A percentile compares a stretch with the other conserved stretches of the same genome.
These are phyloP conservation scores for Rhinatrema bivittatum DNA, from an alignment of 2,797 vertebrate species.

Conservation along the genomic window DNA sequence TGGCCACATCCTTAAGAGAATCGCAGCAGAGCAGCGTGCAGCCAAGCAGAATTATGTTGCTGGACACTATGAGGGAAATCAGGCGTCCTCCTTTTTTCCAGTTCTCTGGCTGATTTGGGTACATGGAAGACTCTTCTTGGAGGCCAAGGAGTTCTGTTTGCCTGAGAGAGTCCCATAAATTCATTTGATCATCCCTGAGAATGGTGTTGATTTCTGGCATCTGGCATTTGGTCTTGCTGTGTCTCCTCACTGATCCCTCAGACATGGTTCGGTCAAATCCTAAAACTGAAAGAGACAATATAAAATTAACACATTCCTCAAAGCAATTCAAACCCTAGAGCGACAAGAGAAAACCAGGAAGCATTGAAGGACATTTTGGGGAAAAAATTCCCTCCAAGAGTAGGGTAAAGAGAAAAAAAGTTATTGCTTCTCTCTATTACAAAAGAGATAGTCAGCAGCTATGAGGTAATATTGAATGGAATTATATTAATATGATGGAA, in stretches of 20 bases:
- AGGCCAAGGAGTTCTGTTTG: conserved; percentile 35
- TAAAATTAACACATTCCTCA: too few relatives aligned
- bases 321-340: too few relatives aligned
- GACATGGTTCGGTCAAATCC: conserved; percentile 45
- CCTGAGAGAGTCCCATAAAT: conserved; percentile 25
- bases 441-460: too few relatives aligned
- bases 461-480: too few relatives aligned
- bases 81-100: conserved; percentile 75
- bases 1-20: conserved; percentile 60
- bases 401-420: too few relatives aligned
- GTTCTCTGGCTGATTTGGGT: conserved; percentile 41
- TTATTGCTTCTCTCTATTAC: too few relatives aligned
- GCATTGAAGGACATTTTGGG: too few relatives aligned
- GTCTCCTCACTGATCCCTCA: conserved; percentile 15
- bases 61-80: conserved; percentile 71
- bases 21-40: conserved; percentile 74
- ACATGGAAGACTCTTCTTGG: conserved; percentile 27
- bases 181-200: conserved; percentile 40
- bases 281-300: neutral
- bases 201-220: conserved; percentile 51
- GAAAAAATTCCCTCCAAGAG: too few relatives aligned
- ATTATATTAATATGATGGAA: too few relatives aligned
- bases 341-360: too few relatives aligned
- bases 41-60: conserved; percentile 76
- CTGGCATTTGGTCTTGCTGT: conserved; percentile 21